Evolutionary conservation across 2,113 vertebrate genomes (phyloP).

Genomic region (Podilymbus podiceps): DNA sequence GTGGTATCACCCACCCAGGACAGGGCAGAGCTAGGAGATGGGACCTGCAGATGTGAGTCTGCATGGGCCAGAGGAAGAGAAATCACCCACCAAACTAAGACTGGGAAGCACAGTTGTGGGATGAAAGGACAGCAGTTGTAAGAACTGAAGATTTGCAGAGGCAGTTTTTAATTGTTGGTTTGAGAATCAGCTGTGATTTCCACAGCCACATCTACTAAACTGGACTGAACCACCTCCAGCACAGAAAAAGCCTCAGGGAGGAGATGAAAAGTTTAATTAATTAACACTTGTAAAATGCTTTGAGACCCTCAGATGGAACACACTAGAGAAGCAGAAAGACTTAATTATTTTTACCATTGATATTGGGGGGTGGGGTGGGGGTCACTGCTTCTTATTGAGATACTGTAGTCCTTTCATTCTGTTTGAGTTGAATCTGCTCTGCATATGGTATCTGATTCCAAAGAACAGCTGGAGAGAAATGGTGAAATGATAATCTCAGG

Average conservation of each 20-base stretch:
- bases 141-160: background rate
- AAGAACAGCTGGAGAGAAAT: background rate
- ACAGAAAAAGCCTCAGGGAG: conserved; percentile 33
- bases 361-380: background rate
- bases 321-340: conserved; percentile 26
- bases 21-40: background rate
- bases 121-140: background rate
- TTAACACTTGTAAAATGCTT: conserved; percentile 53
- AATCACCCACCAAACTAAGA: background rate
- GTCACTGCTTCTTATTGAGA: background rate
- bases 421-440: background rate
- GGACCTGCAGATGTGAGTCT: background rate
- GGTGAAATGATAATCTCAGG: background rate
- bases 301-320: conserved; percentile 58
- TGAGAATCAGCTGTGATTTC: conserved; percentile 37
- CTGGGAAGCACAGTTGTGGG: background rate
- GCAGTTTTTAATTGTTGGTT: background rate
- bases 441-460: background rate
- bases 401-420: background rate
- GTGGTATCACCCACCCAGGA: background rate
- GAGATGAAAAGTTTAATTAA: conserved; percentile 53
- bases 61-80: background rate
- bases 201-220: conserved; percentile 17
- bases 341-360: conserved; percentile 56
- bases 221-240: conserved; percentile 53